phyloP scores from a whole-genome alignment of 2,797 vertebrate species.

The Vespertilio murinus region DNA sequence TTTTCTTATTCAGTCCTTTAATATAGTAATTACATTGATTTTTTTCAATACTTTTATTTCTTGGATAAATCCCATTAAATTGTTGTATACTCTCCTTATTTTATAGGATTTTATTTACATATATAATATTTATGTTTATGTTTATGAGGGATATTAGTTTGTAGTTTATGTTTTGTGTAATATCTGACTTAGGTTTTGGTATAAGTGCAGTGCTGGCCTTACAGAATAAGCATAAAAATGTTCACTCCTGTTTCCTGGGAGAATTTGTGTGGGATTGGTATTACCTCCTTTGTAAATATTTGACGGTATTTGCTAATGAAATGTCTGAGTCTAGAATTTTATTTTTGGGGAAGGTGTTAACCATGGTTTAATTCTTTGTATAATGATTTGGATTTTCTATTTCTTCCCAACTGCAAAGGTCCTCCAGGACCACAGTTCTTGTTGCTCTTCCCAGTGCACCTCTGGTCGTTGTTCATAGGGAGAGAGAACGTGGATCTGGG shows the following conservation, averaged over 20 bases:
- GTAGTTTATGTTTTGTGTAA: neutral
- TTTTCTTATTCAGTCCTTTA: neutral
- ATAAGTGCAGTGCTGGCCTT: neutral
- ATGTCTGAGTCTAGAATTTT: neutral
- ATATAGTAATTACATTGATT: neutral
- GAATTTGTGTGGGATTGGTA: neutral
- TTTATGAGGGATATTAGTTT: neutral
- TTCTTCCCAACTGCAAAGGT: neutral
- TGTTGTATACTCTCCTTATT: neutral
- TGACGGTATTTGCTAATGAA: neutral
- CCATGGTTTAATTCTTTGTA: neutral
- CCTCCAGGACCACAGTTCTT: neutral
- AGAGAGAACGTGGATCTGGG: neutral
- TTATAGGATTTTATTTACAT: neutral
- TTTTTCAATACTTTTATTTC: neutral
- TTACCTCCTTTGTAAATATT: neutral
- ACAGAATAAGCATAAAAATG: neutral
- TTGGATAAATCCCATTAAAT: neutral
- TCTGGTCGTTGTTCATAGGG: neutral
- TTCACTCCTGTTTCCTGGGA: neutral
- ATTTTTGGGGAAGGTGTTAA: neutral
- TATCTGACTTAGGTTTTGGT: neutral
- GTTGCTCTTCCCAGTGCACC: neutral
- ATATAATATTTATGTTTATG: neutral
- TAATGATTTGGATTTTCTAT: neutral